Conservation (phyloP, 2,888 invertebrate genomes). For the Tipula vernalis region DNA sequence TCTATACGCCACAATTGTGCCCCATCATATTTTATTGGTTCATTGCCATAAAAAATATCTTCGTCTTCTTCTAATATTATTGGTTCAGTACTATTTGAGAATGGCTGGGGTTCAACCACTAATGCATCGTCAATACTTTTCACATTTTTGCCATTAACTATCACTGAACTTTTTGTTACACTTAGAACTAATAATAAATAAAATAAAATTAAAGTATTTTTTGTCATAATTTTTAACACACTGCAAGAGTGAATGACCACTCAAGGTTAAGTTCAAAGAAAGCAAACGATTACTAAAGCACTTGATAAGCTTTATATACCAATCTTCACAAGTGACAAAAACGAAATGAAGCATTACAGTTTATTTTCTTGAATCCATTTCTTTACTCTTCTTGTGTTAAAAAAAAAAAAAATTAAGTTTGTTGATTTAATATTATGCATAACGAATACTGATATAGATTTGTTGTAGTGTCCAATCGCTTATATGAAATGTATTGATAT, state of each 20-base stretch:
- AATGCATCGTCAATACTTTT: not conserved
- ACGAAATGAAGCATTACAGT: not conserved
- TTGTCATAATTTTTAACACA: not conserved
- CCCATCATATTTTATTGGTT: constrained; percentile 52
- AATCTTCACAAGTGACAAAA: not conserved
- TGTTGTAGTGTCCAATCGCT: not conserved
- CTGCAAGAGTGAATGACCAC: not conserved
- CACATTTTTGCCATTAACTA: not conserved
- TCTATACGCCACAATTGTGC: constrained; percentile 64
- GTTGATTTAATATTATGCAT: not conserved
- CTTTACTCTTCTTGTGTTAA: not conserved
- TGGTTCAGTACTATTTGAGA: not conserved
- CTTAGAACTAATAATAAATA: not conserved
- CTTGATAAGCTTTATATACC: not conserved
- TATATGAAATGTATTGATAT: not conserved
- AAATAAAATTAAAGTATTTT: not conserved
- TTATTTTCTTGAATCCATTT: not conserved
- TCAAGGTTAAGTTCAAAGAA: constrained; percentile 4
- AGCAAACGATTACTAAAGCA: not conserved
- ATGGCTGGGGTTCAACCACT: not conserved
- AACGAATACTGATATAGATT: not conserved
- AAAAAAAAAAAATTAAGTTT: not conserved
- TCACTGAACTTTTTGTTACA: not conserved
- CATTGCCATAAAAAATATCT: constrained; percentile 11
- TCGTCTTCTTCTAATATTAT: constrained; percentile 7